Conservation (phyloP, 2,797 vertebrate species). For the Sebastes kiyomatsui region DNA sequence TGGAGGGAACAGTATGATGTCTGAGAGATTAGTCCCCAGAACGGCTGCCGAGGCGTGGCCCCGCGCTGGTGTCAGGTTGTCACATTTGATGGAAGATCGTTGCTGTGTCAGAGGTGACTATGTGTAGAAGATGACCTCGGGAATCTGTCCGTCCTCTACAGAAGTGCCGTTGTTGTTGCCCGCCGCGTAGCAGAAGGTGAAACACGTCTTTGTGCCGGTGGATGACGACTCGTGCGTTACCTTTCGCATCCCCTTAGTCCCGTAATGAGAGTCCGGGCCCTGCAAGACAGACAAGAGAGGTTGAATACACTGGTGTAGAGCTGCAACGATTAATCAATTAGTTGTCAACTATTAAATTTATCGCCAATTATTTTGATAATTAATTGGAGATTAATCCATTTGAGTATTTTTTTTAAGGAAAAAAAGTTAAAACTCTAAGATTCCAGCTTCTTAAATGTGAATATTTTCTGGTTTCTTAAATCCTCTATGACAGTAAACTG, state of each 20-base stretch:
- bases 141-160: conserved; percentile 98
- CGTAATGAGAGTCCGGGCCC: conserved; percentile 98
- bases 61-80: conserved; percentile 65
- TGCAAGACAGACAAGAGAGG: conserved; percentile 53
- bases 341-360: too few species aligned
- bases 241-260: conserved; percentile 96
- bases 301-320: not conserved
- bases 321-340: not conserved
- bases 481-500: too few species aligned
- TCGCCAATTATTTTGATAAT: too few species aligned
- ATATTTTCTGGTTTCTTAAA: too few species aligned
- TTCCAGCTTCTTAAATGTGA: too few species aligned
- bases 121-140: conserved; percentile 99
- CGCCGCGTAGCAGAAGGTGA: conserved; percentile 96
- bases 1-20: conserved; percentile 61
- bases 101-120: conserved; percentile 72
- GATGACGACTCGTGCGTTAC: conserved; percentile 92
- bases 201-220: conserved; percentile 94
- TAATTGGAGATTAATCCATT: too few species aligned
- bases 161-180: conserved; percentile 99
- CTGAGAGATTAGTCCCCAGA: conserved; percentile 66
- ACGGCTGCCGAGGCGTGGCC: conserved; percentile 58
- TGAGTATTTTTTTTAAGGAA: too few species aligned
- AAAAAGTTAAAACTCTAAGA: too few species aligned
- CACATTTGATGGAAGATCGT: conserved; percentile 71